These are phyloP conservation scores for Forbesichthys papilliferus DNA, from an alignment of 2,113 vertebrate genomes.

Conservation along the genomic window DNA sequence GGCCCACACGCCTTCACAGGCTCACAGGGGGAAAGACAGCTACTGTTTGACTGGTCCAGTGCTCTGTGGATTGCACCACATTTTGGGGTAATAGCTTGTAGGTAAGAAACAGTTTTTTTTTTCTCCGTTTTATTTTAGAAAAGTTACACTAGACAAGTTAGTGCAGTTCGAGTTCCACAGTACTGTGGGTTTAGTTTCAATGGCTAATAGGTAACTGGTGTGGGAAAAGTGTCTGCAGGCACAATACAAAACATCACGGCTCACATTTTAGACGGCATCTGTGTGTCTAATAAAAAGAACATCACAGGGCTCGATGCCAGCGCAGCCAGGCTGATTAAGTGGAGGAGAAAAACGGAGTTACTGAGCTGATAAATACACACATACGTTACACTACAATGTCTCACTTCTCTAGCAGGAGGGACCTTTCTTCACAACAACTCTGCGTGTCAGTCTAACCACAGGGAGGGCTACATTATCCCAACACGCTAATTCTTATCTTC, in stretches of 20 bases:
- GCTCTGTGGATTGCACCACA: conserved; percentile 63
- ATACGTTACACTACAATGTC: conserved; percentile 66
- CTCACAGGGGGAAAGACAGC: conserved; percentile 50
- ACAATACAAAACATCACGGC: no score
- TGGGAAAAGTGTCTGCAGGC: conserved; percentile 1
- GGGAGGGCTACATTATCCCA: conserved; percentile 99
- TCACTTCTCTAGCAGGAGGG: conserved; percentile 88
- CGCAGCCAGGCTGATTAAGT: conserved; percentile 47
- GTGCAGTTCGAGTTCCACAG: conserved; percentile 28
- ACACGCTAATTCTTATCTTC: conserved; percentile 93
- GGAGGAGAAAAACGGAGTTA: conserved; percentile 19
- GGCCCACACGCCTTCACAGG: conserved; percentile 69
- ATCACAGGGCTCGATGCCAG: conserved; percentile 49
- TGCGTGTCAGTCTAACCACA: conserved; percentile 90
- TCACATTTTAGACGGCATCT: conserved; percentile 28
- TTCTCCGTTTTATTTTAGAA: conserved; percentile 52
- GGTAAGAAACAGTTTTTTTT: conserved; percentile 28
- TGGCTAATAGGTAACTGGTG: conserved; percentile 53
- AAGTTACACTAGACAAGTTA: conserved; percentile 64
- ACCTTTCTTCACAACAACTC: conserved; percentile 92
- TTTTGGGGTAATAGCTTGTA: conserved; percentile 48
- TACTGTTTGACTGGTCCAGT: conserved; percentile 65
- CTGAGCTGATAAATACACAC: conserved; percentile 15
- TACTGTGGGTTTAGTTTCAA: conserved; percentile 27
- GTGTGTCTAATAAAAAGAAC: conserved; percentile 56